phyloP scores from a whole-genome alignment of 1,140 invertebrate genomes.

The Camponotus floridanus region DNA sequence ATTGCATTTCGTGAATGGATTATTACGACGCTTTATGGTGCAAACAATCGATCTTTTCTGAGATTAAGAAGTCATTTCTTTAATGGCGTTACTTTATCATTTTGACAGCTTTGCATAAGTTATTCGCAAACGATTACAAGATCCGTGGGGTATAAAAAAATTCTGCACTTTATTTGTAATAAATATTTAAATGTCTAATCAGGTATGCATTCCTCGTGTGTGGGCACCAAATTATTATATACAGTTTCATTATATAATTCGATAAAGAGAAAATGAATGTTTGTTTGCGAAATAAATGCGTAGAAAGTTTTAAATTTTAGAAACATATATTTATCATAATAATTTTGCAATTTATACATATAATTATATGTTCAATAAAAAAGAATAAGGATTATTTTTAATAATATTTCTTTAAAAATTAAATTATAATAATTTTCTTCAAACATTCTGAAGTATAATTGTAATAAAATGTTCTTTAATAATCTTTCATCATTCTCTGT shows the following conservation, averaged over 20 bases:
- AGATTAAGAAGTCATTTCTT: neutral
- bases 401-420: no score
- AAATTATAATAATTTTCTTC: no score
- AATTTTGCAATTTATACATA: neutral
- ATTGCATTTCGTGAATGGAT: conserved; percentile 4
- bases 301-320: neutral
- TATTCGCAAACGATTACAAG: neutral
- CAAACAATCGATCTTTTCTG: neutral
- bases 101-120: neutral
- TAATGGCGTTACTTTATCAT: conserved; percentile 3
- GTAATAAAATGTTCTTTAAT: neutral
- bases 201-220: neutral
- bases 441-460: neutral
- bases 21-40: conserved; percentile 16
- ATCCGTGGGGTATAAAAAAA: neutral
- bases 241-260: neutral
- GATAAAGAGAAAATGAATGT: neutral
- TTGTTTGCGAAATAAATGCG: neutral
- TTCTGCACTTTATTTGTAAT: neutral
- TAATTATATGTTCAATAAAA: neutral
- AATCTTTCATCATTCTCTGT: neutral
- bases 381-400: neutral
- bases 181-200: conserved; percentile 16
- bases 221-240: no score
- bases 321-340: neutral